Conservation (phyloP, 2,888 invertebrate genomes). For the Eulithis prunata region DNA sequence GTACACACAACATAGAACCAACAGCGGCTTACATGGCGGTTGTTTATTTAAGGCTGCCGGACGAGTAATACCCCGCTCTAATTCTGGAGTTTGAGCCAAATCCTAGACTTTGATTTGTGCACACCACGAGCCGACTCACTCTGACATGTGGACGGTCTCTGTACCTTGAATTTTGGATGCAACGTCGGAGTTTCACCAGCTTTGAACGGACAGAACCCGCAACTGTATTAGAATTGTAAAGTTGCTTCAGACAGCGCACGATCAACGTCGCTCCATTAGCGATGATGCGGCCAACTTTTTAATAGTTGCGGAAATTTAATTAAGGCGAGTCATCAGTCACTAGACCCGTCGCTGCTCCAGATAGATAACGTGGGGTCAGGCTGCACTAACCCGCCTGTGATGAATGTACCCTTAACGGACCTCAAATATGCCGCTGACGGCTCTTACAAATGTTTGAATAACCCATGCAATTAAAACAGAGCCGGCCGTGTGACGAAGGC, state of each 20-base stretch:
- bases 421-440: constrained; percentile 79
- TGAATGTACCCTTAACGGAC: constrained; percentile 79
- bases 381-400: constrained; percentile 74
- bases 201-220: constrained; percentile 67
- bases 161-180: constrained; percentile 74
- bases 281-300: constrained; percentile 51
- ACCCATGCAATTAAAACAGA: constrained; percentile 71
- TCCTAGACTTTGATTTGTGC: constrained; percentile 60
- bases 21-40: constrained; percentile 47
- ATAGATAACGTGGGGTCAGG: constrained; percentile 81
- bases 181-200: constrained; percentile 65
- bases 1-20: constrained; percentile 52
- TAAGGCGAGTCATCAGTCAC: constrained; percentile 82
- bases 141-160: constrained; percentile 67
- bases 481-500: constrained; percentile 51
- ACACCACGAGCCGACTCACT: constrained; percentile 55
- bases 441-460: constrained; percentile 70
- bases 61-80: constrained; percentile 57
- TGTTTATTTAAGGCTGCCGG: constrained; percentile 59
- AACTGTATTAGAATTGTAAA: constrained; percentile 66
- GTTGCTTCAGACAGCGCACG: constrained; percentile 54
- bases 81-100: constrained; percentile 54
- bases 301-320: constrained; percentile 76
- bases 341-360: constrained; percentile 73
- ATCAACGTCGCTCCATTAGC: constrained; percentile 56